Percentiles rank a stretch among this genome's conserved stretches.
phyloP scores from a whole-genome alignment of 2,797 vertebrate genomes.

The Microcaecilia unicolor region DNA sequence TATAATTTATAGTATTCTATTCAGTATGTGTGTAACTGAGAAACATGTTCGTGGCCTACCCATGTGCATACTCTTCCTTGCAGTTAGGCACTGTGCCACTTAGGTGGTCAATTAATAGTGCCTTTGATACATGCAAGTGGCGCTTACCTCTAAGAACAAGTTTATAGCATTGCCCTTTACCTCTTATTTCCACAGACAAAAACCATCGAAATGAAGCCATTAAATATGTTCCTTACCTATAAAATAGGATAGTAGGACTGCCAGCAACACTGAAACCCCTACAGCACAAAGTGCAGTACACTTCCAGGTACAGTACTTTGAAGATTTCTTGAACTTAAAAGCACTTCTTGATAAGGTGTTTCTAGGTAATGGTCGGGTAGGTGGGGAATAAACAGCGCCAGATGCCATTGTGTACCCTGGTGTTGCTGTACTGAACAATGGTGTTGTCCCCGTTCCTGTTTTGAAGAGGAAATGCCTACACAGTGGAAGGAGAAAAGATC shows the following conservation, averaged over 20 bases:
- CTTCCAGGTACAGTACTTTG: conserved; percentile 96
- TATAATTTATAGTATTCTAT: too few species aligned
- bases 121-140: too few species aligned
- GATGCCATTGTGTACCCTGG: conserved; percentile 98
- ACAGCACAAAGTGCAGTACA: conserved; percentile 92
- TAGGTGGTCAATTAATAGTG: too few species aligned
- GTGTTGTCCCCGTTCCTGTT: conserved; percentile 93
- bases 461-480: conserved; percentile 97
- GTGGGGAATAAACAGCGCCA: conserved; percentile 92
- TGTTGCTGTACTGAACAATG: conserved; percentile 91
- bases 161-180: too few species aligned
- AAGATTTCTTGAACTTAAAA: conserved; percentile 97
- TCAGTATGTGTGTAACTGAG: too few species aligned
- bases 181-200: too few species aligned
- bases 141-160: too few species aligned
- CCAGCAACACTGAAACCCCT: conserved; percentile 85
- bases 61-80: too few species aligned
- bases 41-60: too few species aligned
- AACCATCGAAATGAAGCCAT: too few species aligned
- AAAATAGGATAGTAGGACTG: conserved; percentile 91
- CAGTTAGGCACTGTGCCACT: too few species aligned
- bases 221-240: conserved; percentile 77
- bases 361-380: conserved; percentile 89
- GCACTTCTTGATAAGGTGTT: conserved; percentile 92
- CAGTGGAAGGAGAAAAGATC: conserved; percentile 17